A percentile compares a stretch with the other conserved stretches of the same genome.
Conservation (phyloP, 2,888 invertebrate genomes). For the Octodonta nipae region DNA sequence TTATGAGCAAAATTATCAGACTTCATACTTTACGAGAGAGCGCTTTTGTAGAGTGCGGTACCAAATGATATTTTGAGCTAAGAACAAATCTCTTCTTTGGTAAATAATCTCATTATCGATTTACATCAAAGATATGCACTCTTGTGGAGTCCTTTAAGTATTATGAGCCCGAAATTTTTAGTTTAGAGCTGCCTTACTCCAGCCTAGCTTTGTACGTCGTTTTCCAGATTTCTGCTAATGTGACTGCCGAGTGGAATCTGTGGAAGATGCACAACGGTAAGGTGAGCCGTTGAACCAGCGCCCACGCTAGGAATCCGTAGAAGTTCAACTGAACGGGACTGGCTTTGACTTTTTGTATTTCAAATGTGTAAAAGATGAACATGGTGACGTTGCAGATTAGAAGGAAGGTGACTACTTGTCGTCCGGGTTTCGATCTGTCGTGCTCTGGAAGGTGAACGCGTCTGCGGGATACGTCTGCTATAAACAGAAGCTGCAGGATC, state of each 20-base stretch:
- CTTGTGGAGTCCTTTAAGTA: too few relatives aligned
- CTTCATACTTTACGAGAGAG: too few relatives aligned
- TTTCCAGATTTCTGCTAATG: conserved; percentile 92
- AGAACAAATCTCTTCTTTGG: too few relatives aligned
- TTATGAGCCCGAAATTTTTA: too few relatives aligned
- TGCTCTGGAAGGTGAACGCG: conserved; percentile 84
- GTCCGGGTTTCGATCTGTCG: conserved; percentile 85
- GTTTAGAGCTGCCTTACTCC: conserved; percentile 56
- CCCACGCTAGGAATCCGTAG: conserved; percentile 88
- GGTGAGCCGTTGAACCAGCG: conserved; percentile 81
- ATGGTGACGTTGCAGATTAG: conserved; percentile 91
- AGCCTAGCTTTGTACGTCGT: conserved; percentile 84
- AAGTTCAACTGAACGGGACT: conserved; percentile 87
- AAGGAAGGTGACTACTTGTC: conserved; percentile 89
- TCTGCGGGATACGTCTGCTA: conserved; percentile 82
- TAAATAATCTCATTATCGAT: too few relatives aligned
- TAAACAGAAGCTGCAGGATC: conserved; percentile 83
- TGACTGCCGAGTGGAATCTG: conserved; percentile 85
- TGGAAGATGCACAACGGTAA: conserved; percentile 92
- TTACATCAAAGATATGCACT: too few relatives aligned
- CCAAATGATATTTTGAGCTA: too few relatives aligned
- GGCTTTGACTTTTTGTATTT: conserved; percentile 83
- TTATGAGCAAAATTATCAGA: too few relatives aligned
- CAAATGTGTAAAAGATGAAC: conserved; percentile 93
- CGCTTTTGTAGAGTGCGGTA: too few relatives aligned